Percentiles rank a stretch among this genome's conserved stretches.
Conservation (phyloP, 2,113 vertebrate genomes). For the Corythoichthys intestinalis region DNA sequence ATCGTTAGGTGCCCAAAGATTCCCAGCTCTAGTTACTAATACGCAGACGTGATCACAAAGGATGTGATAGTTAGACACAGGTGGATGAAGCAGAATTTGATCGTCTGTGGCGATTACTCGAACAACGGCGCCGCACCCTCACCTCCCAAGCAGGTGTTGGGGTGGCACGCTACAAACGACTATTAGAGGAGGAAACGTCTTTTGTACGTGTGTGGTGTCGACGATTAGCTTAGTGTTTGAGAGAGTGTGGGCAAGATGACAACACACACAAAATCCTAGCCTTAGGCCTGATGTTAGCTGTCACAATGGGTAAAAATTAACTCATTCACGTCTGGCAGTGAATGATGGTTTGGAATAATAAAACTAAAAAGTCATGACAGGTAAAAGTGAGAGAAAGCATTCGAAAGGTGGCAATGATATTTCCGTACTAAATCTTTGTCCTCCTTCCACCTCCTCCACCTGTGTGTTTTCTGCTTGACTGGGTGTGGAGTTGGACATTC, state of each 20-base stretch:
- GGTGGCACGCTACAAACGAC: slow-evolving; percentile 5
- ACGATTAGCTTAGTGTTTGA: slow-evolving; percentile 9
- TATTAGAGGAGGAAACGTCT: too few species aligned
- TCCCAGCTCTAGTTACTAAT: neutral
- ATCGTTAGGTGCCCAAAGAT: too few species aligned
- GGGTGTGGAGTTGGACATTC: slow-evolving; percentile 61
- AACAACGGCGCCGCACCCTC: slow-evolving; percentile 2
- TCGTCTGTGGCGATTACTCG: slow-evolving; percentile 6
- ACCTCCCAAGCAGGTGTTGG: slow-evolving; percentile 38
- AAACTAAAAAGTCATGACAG: too few species aligned
- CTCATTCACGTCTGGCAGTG: too few species aligned
- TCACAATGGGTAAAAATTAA: slow-evolving; percentile 20
- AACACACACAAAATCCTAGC: slow-evolving; percentile 14
- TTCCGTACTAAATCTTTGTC: neutral
- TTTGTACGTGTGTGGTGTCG: slow-evolving; percentile 24
- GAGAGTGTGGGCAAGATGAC: slow-evolving; percentile 14
- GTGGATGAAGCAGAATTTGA: too few species aligned
- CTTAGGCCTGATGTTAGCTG: slow-evolving; percentile 53
- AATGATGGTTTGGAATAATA: too few species aligned
- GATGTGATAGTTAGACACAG: neutral
- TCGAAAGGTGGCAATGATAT: neutral
- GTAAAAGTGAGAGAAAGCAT: neutral
- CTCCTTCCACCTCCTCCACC: slow-evolving; percentile 35
- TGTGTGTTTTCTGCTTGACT: slow-evolving; percentile 61
- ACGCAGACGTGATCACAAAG: slow-evolving; percentile 7